Percentiles rank a stretch among this genome's conserved stretches.
Evolutionary conservation across 2,888 invertebrate genomes (phyloP).

Genomic region (Chouioia cunea): DNA sequence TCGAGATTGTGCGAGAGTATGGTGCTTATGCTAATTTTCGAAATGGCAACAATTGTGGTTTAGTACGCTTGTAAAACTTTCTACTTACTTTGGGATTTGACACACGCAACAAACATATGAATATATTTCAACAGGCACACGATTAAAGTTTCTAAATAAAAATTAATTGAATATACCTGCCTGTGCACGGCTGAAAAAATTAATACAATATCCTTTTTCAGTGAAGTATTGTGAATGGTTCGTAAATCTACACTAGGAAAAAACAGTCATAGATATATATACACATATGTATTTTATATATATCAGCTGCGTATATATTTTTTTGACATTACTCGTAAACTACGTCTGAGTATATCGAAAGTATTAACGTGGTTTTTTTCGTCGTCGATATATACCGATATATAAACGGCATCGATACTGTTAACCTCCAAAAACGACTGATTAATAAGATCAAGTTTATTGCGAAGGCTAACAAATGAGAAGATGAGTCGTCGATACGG

Average conservation of each 20-base stretch:
- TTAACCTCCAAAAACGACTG: slow-evolving; percentile 39
- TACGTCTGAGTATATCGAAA: slow-evolving; percentile 13
- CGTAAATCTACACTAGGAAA: slow-evolving; percentile 46
- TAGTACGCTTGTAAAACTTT: slow-evolving; percentile 16
- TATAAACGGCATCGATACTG: neutral
- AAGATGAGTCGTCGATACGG: slow-evolving; percentile 25
- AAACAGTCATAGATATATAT: neutral
- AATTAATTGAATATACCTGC: too few species aligned
- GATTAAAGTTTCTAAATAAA: too few species aligned
- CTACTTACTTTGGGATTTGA: too few species aligned
- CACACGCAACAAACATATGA: too few species aligned
- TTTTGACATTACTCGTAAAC: slow-evolving; percentile 23
- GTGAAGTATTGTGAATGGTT: neutral
- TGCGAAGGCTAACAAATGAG: slow-evolving; percentile 36
- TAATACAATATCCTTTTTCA: too few species aligned
- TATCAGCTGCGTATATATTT: too few species aligned
- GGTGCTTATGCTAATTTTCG: slow-evolving; percentile 28
- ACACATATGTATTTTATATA: too few species aligned
- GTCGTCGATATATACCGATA: slow-evolving; percentile 9
- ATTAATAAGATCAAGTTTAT: slow-evolving; percentile 43
- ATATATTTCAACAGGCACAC: too few species aligned
- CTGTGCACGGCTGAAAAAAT: too few species aligned
- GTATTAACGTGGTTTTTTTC: slow-evolving; percentile 31
- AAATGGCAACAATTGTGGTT: slow-evolving; percentile 31
- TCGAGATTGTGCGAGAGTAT: too few species aligned